Evolutionary conservation across 2,888 invertebrate species (phyloP), one percentile per base, ranked within the genome.

Genomic region (Andrena marginata): DNA sequence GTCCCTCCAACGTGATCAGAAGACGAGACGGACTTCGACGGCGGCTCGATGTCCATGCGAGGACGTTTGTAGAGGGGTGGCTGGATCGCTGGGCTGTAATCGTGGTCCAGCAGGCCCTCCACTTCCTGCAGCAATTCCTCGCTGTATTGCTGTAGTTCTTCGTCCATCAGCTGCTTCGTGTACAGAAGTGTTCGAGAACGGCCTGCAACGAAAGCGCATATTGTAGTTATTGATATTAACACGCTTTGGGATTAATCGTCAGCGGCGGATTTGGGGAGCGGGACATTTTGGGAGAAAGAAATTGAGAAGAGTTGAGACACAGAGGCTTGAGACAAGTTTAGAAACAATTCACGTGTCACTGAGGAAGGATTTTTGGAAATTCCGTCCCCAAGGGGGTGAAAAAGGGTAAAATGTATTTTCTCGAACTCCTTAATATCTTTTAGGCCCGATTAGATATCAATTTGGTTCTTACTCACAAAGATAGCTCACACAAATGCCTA

Each of bases 151-250:
- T 92, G 92, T 75, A 92, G 85, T 70, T 94, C 94, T 54, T 93
- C 92, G 74, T 93, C 91, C 85, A 91, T 85, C 35, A 93, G 77
- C 73, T 93, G 92, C 42, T 92, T 92, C 48, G 94, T 93, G 75
- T 92, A 93, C 2, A 94, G 88, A 26, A 94, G 86, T 33, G 91
- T 93, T 82, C 94, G 90, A 20, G 94, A 93, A 64, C 94, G 93
- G 82, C 94, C 94, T 94, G 80, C 74, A 73, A 79, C 8, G 8
- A 78, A 72, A 72, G 29, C 4, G 10, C 42, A 51, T 42, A 42
- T 16, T 42, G 1, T 42, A 13, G 31, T 6, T 67, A 0, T 31
- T 31, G 51, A 51, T 5, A 8, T 31, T 29, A 2, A n/a, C 13
- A 70, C 48, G 29, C 16, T 29, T 51, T 2, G 7, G 51, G 4